Evolutionary conservation across 2,113 vertebrate species (phyloP).

Genomic region (Colossoma macropomum): DNA sequence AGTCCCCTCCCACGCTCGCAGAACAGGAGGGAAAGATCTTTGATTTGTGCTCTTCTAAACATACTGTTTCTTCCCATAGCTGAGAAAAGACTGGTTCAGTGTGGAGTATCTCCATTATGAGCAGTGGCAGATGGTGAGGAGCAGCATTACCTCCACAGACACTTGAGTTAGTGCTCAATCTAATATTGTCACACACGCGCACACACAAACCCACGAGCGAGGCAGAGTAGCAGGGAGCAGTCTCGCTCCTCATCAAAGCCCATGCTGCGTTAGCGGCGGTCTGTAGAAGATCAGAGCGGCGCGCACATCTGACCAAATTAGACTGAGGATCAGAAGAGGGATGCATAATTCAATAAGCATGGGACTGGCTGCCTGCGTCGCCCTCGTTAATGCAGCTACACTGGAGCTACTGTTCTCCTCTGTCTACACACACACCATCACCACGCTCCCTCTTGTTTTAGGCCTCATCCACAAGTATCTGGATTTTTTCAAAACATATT

Average conservation of each 20-base stretch:
- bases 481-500: too few relatives aligned
- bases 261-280: constrained; percentile 12
- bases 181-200: constrained; percentile 21
- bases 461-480: neutral
- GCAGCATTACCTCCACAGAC: constrained; percentile 30
- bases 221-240: constrained; percentile 8
- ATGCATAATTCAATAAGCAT: constrained; percentile 46
- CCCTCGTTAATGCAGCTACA: constrained; percentile 29
- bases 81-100: constrained; percentile 28
- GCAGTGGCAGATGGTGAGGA: constrained; percentile 35
- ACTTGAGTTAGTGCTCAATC: constrained; percentile 15
- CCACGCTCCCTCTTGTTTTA: neutral
- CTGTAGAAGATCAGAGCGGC: constrained; percentile 44
- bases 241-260: constrained; percentile 36
- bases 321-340: constrained; percentile 40
- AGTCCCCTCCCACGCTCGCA: neutral
- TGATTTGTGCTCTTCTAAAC: constrained; percentile 12
- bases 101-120: constrained; percentile 31
- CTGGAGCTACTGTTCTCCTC: constrained; percentile 27
- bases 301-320: constrained; percentile 49
- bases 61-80: constrained; percentile 6
- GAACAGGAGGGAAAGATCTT: neutral
- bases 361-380: constrained; percentile 22
- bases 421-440: neutral
- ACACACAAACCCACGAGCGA: neutral